Evolutionary conservation across 92 coral and sea anemone species (phyloP).

Genomic region (Epizoanthus rinbou): DNA sequence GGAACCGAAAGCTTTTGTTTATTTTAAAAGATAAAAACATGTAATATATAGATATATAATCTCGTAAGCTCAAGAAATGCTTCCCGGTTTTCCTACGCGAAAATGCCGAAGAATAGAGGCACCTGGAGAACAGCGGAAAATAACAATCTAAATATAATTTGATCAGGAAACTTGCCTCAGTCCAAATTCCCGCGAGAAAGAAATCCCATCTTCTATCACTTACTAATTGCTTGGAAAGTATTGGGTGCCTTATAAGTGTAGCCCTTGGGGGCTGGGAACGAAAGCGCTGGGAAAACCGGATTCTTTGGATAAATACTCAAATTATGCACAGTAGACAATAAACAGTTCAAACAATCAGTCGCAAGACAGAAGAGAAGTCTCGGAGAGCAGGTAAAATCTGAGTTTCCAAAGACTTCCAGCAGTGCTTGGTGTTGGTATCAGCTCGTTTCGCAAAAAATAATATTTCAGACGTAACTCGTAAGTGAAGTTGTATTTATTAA

Average conservation of each 20-base stretch:
- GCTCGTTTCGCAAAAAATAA: neutral
- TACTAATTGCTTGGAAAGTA: neutral
- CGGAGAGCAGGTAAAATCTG: slow-evolving; percentile 3
- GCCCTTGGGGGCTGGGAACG: slow-evolving; percentile 48
- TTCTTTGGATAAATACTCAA: neutral
- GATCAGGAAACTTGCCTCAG: slow-evolving; percentile 14
- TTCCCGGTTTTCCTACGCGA: neutral
- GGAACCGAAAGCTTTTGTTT: no score
- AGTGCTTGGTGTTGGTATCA: neutral
- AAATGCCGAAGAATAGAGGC: neutral
- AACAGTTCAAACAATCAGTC: neutral
- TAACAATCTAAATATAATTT: slow-evolving; percentile 26
- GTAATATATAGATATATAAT: no score
- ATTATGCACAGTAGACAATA: slow-evolving; percentile 1
- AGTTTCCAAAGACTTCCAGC: neutral
- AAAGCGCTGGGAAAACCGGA: neutral
- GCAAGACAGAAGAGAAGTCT: neutral
- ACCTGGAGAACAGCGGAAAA: neutral
- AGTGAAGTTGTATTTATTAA: neutral
- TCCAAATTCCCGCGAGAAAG: slow-evolving; percentile 26
- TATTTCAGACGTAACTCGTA: neutral
- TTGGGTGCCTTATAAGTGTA: neutral
- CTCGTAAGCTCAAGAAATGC: neutral
- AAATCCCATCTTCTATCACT: neutral
- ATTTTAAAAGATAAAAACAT: no score